A percentile compares a stretch with the other conserved stretches of the same genome.
These are phyloP conservation scores for Ichneumon xanthorius DNA, from an alignment of 2,888 invertebrate species.

Conservation along the genomic window DNA sequence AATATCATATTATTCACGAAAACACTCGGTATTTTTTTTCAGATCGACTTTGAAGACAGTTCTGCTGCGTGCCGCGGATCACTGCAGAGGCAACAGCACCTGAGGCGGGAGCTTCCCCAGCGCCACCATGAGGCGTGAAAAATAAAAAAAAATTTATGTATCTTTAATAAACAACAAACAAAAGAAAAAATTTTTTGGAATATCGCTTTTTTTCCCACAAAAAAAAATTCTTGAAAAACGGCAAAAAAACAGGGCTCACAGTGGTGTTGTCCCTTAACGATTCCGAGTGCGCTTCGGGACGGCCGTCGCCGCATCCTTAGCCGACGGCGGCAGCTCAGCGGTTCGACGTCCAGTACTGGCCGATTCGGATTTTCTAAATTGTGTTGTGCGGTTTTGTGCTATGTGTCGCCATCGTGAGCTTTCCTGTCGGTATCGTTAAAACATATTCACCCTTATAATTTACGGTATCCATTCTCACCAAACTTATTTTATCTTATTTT, in stretches of 20 bases:
- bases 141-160: slow-evolving; percentile 40
- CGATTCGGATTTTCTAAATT: too few relatives aligned
- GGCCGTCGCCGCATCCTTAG: too few relatives aligned
- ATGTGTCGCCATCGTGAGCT: too few relatives aligned
- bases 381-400: too few relatives aligned
- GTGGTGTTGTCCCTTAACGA: slow-evolving; percentile 50
- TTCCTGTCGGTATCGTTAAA: too few relatives aligned
- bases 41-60: slow-evolving; percentile 60
- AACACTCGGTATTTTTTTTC: slow-evolving; percentile 60
- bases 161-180: slow-evolving; percentile 46
- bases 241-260: slow-evolving; percentile 35
- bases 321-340: too few relatives aligned
- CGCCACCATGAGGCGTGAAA: slow-evolving; percentile 53
- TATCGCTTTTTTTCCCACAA: slow-evolving; percentile 8
- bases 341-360: too few relatives aligned
- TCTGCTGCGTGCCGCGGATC: slow-evolving; percentile 61
- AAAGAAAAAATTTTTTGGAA: background rate
- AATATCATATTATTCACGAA: slow-evolving; percentile 65
- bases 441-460: too few relatives aligned
- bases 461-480: too few relatives aligned
- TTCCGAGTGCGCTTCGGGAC: too few relatives aligned
- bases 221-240: slow-evolving; percentile 23
- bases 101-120: too few relatives aligned
- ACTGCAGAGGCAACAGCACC: slow-evolving; percentile 60
- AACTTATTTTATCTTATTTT: too few relatives aligned